phyloP scores from a whole-genome alignment of 2,797 vertebrate genomes.

The Sebastes hubbsi region DNA sequence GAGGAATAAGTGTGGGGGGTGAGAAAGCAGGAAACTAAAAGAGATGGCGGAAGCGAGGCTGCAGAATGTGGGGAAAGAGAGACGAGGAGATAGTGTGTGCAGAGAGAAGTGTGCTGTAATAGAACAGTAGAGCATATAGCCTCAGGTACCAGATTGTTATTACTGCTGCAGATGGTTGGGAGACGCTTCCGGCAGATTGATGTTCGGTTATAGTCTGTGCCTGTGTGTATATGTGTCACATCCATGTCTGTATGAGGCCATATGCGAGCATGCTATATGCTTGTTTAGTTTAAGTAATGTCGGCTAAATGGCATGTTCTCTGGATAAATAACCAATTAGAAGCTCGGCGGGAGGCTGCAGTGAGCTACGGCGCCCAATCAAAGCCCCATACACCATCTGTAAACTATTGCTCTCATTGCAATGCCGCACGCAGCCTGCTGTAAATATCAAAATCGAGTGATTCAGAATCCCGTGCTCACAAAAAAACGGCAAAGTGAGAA shows the following conservation, averaged over 20 bases:
- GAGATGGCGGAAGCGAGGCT: slow-evolving; percentile 1
- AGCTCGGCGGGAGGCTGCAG: slow-evolving; percentile 25
- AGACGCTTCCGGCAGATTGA: slow-evolving; percentile 70
- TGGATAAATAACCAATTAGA: slow-evolving; percentile 73
- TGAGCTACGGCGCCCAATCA: slow-evolving; percentile 55
- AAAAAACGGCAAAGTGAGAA: slow-evolving; percentile 1
- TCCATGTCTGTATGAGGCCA: slow-evolving; percentile 30
- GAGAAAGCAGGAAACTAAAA: not conserved
- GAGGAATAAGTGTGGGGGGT: not conserved
- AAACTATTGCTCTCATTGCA: slow-evolving; percentile 42
- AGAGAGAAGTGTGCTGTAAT: slow-evolving; percentile 41
- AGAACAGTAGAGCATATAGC: slow-evolving; percentile 53
- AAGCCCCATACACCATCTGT: slow-evolving; percentile 52
- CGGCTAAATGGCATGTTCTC: slow-evolving; percentile 58
- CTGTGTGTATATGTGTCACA: slow-evolving; percentile 35
- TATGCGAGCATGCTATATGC: slow-evolving; percentile 38
- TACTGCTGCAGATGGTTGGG: slow-evolving; percentile 70
- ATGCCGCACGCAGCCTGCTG: slow-evolving; percentile 28
- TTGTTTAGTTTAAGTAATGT: slow-evolving; percentile 70
- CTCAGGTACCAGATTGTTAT: slow-evolving; percentile 73
- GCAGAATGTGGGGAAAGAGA: slow-evolving; percentile 3
- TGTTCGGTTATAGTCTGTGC: slow-evolving; percentile 43
- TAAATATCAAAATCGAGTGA: slow-evolving; percentile 49
- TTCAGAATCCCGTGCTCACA: slow-evolving; percentile 4
- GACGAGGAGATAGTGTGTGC: slow-evolving; percentile 25